Evolutionary conservation across 2,888 invertebrate species (phyloP), one percentile per base, ranked within the genome.

Genomic region (Automeris io): DNA sequence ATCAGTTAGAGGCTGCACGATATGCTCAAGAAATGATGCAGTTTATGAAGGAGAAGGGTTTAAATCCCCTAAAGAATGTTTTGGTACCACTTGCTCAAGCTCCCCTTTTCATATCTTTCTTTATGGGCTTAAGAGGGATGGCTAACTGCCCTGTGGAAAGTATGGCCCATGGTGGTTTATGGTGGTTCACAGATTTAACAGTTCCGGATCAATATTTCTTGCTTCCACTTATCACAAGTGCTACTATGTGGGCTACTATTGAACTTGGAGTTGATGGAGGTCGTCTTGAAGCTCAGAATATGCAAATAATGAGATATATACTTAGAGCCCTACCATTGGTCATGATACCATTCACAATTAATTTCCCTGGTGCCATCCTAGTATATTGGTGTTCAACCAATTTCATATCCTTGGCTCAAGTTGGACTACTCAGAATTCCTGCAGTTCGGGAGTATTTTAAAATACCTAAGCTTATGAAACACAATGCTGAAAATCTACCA

Each of bases 141-240:
- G 91, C 96, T 1, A 93, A 92, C 61, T 89, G 93, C 19, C 98
- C 98, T 1, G 94, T 99, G 22, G 96, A 95, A 26, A 97, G 97
- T 65, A 89, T 99, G 89, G 89, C 90, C 46, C 87, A 90, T 1
- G 99, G 99, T 19, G 99, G 99, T 0, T 51, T 96, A 1, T 91
- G 89, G 57, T 99, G 99, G 99, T 98, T 99, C 70, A 85, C 90
- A 2, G 97, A 99, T 87, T 88, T 99, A 31, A 97, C 98, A 0
- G 72, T 95, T 6, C 89, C 94, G 2, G 99, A 99, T 86, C 98
- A 97, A 32, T 95, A 89, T 71, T 98, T 92, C 63, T 49, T 95
- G 8, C 81, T 99, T 39, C 99, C 99, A 0, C 4, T 97, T 1
- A 85, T 97, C 35, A 98, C 98, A 1, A 92, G 94, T 71, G 77